Evolutionary conservation across 2,888 invertebrate genomes (phyloP), one percentile per base, ranked within the genome.

Genomic region (Drosophila testacea): DNA sequence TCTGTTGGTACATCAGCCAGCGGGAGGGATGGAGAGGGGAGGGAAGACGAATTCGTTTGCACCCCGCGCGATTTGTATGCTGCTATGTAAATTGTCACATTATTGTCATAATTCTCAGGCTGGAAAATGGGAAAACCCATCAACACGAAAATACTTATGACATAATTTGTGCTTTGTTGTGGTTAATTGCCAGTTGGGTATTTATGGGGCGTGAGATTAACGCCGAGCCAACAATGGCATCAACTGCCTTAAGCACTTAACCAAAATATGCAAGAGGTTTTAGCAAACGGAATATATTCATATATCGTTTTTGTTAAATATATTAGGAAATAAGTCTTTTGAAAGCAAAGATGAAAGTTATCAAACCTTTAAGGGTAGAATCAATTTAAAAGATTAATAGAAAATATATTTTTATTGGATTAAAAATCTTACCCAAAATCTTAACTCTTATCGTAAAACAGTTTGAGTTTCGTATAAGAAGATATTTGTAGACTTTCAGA

Each of bases 161-260:
- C 82, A 84, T 85, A 77, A 85, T 85, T 83, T 82, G 72, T 61
- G 75, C 82, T 72, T 86, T 88, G 82, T 84, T 87, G 84, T 87
- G 85, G 89, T 89, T 85, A 87, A 88, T 85, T 77, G 79, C 61
- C 62, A 66, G 69, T 46, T 60, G 28, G 42, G 47, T 47, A 55
- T 68, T 81, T 69, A 63, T 67, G 48, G 71, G 67, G 69, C 69
- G 82, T 70, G 73, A 70, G 71, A 79, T 67, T 68, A 66, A 50
- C 39, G 48, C 30, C 38, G 39, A 42, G 9, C 13, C 27, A 54
- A 67, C 66, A 67, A 63, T 41, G 34, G 41, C 44, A 10, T 30
- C 16, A 65, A 67, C 57, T 34, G 50, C 52, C 48, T 42, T 2
- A 32, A 66, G 55, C 30, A 38, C 65, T 75, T 65, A 54, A 48